Percentiles rank a stretch among this genome's conserved stretches.
Evolutionary conservation across 1,140 invertebrate species (phyloP).

Genomic region (Phthorimaea operculella): DNA sequence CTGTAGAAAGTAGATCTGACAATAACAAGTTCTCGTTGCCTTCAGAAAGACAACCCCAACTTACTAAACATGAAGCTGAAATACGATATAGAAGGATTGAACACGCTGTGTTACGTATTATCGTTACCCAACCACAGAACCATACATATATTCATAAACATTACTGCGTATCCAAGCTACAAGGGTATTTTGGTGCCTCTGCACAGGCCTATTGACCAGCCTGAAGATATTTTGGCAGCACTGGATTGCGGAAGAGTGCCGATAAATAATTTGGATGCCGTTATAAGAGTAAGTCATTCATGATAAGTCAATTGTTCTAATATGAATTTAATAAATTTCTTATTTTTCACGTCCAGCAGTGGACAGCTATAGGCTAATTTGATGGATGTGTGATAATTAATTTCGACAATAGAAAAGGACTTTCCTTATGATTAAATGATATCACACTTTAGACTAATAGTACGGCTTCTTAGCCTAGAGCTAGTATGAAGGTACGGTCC

Average conservation of each 20-base stretch:
- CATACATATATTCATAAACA: conserved; percentile 39
- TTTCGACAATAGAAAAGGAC: too few relatives aligned
- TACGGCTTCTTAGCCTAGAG: too few relatives aligned
- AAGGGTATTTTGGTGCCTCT: conserved; percentile 44
- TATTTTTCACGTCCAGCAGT: too few relatives aligned
- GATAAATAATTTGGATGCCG: conserved; percentile 60
- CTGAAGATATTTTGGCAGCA: conserved; percentile 35
- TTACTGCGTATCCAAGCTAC: conserved; percentile 35
- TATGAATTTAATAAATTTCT: too few relatives aligned
- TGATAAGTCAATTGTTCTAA: too few relatives aligned
- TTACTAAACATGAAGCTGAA: conserved; percentile 41
- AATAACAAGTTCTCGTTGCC: too few relatives aligned
- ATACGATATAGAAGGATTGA: conserved; percentile 38
- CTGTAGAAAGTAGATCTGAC: too few relatives aligned
- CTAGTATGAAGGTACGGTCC: too few relatives aligned
- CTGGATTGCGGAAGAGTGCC: conserved; percentile 58
- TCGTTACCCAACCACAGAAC: conserved; percentile 49
- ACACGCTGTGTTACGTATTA: conserved; percentile 47
- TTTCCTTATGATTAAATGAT: too few relatives aligned
- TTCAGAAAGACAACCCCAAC: conserved; percentile 40
- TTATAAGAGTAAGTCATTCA: conserved; percentile 42
- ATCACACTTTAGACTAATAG: too few relatives aligned
- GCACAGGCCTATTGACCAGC: conserved; percentile 22
- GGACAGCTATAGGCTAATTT: too few relatives aligned
- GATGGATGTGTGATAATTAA: too few relatives aligned